Evolutionary conservation across 2,797 vertebrate species (phyloP), one percentile per base, ranked within the genome.

Genomic region (Lepilemur septentrionalis): DNA sequence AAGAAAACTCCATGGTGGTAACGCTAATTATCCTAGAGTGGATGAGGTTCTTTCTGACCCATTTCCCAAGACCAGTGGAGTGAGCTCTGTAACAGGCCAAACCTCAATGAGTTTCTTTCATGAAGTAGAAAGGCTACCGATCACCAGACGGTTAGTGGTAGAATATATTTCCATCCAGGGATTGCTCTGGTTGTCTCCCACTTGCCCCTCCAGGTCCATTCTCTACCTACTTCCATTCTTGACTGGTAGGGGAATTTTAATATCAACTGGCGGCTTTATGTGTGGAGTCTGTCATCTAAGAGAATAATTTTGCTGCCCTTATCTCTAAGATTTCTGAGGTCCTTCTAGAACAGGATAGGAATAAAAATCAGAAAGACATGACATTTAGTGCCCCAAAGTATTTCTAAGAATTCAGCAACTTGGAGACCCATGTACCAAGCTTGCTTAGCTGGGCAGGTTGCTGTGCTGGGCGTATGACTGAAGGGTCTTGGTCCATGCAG

Each of bases 391-490:
- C 46, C 63, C 80, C 35, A 41, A 35, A 88, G 18, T n/a, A 2
- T 48, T 75, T 11, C 61, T 35, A 52, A 46, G 48, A 69, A 28
- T 59, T 92, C 65, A 75, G 48, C 7, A 38, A 30, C 59, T 69
- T 12, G 5, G 75, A 91, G 63, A 57, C 41, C 12, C 11, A 50
- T 2, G 15, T 79, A 28, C 20, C 48, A 55, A 61, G 22, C 2
- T 63, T 0, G 1, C n/a, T 32, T 23, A 41, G 25, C 83, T 35
- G 50, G 50, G 52, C n/a, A 72, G 65, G 3, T 22, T n/a, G 14
- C 5, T 30, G n/a, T n/a, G 8, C 1, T 0, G 7, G 1, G 17
- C 1, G 0, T 28, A 30, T 84, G 22, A 38, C 12, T 11, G 17
- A 59, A 46, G 38, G 75, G 5, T 43, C 46, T 65, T 22, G 25